phyloP scores from a whole-genome alignment of 2,113 vertebrate species.

The Brachypteracias leptosomus region DNA sequence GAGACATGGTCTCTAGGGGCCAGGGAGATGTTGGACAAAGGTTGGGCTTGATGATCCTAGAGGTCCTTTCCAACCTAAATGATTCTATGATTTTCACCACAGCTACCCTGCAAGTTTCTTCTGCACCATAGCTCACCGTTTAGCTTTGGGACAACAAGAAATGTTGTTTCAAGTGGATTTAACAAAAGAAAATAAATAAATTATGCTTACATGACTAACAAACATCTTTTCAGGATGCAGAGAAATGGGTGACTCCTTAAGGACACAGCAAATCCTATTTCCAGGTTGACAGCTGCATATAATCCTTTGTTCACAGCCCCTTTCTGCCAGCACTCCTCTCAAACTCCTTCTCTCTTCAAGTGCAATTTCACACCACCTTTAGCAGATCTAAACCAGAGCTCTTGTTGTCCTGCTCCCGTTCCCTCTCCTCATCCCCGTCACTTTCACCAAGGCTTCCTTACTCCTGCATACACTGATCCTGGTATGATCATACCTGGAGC shows the following conservation, averaged over 20 bases:
- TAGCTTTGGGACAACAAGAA: not conserved
- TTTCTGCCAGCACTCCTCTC: not conserved
- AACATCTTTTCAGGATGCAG: not conserved
- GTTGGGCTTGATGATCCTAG: too few species aligned
- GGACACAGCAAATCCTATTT: conserved; percentile 1
- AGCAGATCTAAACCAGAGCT: not conserved
- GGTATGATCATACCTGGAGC: not conserved
- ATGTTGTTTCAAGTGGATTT: not conserved
- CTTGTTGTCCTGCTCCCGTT: not conserved
- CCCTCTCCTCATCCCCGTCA: not conserved
- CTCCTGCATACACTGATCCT: not conserved
- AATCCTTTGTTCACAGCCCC: conserved; percentile 23
- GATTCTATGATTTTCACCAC: too few species aligned
- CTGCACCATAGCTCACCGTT: not conserved
- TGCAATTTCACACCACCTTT: not conserved
- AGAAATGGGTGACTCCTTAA: not conserved
- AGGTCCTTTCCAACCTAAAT: too few species aligned
- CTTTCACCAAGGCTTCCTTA: not conserved
- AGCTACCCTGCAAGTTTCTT: not conserved
- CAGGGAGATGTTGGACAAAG: too few species aligned
- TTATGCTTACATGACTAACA: not conserved
- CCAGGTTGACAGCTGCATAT: not conserved
- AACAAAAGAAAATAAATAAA: not conserved
- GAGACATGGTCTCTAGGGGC: too few species aligned
- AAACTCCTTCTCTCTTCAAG: not conserved